A percentile compares a stretch with the other conserved stretches of the same genome.
phyloP scores from a whole-genome alignment of 2,797 vertebrate species.

The Pseudomugil gertrudae region DNA sequence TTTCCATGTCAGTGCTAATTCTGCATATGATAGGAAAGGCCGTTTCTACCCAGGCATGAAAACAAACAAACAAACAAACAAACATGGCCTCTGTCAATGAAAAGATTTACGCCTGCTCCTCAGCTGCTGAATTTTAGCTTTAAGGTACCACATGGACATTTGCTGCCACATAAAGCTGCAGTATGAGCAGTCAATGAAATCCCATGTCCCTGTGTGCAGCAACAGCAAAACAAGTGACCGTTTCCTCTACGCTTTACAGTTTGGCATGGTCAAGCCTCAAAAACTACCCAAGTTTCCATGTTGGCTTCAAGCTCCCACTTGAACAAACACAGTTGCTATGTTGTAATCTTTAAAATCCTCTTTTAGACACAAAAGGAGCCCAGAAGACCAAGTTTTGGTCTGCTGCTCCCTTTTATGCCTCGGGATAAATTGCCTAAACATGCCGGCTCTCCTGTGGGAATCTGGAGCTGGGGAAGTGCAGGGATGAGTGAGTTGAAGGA shows the following conservation, averaged over 20 bases:
- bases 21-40: background rate
- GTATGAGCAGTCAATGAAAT: background rate
- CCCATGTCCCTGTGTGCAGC: background rate
- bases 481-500: slow-evolving; percentile 30
- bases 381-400: background rate
- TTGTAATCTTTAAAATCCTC: background rate
- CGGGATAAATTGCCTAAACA: slow-evolving; percentile 37
- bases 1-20: background rate
- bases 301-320: background rate
- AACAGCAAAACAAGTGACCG: background rate
- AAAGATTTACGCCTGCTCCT: background rate
- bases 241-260: background rate
- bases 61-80: background rate
- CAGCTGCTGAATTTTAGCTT: background rate
- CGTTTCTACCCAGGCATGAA: background rate
- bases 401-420: slow-evolving; percentile 20
- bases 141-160: background rate
- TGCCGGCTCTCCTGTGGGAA: slow-evolving; percentile 36
- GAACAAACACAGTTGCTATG: background rate
- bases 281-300: background rate
- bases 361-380: background rate
- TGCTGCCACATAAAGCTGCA: background rate
- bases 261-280: background rate
- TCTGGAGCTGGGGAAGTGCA: slow-evolving; percentile 36
- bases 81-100: background rate